Base-by-base conservation (phyloP, 1,140 invertebrate genomes). In the Triops cancriformis region DNA sequence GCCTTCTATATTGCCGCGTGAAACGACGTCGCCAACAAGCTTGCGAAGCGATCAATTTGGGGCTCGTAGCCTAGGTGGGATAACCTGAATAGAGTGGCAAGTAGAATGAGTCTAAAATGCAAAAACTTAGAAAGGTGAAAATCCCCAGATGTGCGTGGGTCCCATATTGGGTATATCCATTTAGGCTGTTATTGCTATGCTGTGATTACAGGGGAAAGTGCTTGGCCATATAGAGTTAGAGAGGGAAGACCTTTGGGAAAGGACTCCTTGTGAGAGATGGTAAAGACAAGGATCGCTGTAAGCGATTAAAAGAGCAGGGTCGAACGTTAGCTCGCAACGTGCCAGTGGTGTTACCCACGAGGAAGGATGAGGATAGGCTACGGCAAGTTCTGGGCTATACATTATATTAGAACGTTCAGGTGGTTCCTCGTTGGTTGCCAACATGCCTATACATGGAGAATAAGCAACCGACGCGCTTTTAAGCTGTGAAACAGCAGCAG, bases 141-240 rank as follows among this genome's bases (percentile, higher is more conserved):
- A 9, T 64, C 51, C 51, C 51, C 14, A 64, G 51, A 37, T 37
- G 31, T 37, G 31, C 23, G 51, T 64, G 51, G 51, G 23, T 64
- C 51, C 51, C 51, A 64, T 64, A 64, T 64, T 64, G 51, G 51
- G 51, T 64, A 64, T 64, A 64, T 64, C 51, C 51, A 64, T 23
- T 64, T 64, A 64, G 51, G 51, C 51, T 64, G 51, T 64, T 64
- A 64, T 64, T 64, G 14, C 51, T 64, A 64, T 64, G 51, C 14
- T 64, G 23, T 64, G 51, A 64, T 23, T 64, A 64, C 14, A 37
- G 51, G 51, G n/a, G 51, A 64, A 64, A 64, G 51, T 64, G 51
- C 51, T 64, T 64, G 51, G 51, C 51, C 51, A 64, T 14, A 64
- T 10, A 64, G 11, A 64, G n/a, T n/a, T 3, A 1, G 51, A 64